Percentiles rank a stretch among this genome's conserved stretches.
Evolutionary conservation across 2,113 vertebrate genomes (phyloP).

Genomic region (Eulemur macaco): DNA sequence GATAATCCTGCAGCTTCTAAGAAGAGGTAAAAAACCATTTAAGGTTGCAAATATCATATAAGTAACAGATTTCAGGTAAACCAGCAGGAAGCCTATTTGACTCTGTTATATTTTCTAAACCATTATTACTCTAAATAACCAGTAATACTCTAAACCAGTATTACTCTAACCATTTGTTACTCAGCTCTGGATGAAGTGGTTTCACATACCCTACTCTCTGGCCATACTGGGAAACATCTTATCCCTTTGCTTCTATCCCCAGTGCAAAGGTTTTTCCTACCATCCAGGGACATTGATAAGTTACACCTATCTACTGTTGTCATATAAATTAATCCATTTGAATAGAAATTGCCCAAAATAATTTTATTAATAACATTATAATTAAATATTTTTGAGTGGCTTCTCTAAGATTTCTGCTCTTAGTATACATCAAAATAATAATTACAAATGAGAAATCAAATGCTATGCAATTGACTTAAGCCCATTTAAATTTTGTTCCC

Average conservation of each 20-base stretch:
- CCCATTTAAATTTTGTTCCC: conserved; percentile 18
- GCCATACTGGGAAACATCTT: not conserved
- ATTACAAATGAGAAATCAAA: conserved; percentile 16
- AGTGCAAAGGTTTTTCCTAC: conserved; percentile 20
- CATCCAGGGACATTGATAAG: not conserved
- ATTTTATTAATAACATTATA: conserved; percentile 40
- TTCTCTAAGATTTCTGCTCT: conserved; percentile 18
- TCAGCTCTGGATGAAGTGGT: not conserved
- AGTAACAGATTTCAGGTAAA: conserved; percentile 15
- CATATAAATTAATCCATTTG: conserved; percentile 36
- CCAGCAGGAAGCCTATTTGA: not conserved
- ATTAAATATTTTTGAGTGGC: not conserved
- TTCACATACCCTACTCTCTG: not conserved
- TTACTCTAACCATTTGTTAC: not conserved
- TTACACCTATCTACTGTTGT: conserved; percentile 12
- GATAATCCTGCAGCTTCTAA: not conserved
- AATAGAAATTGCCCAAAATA: not conserved
- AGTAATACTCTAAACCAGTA: not conserved
- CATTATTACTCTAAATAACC: not conserved
- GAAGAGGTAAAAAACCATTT: not conserved
- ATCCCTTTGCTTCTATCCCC: not conserved
- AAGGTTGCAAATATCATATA: not conserved
- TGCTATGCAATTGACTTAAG: conserved; percentile 19
- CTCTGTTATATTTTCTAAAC: not conserved
- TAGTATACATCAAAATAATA: conserved; percentile 6